These are phyloP conservation scores for Eristalinus sepulchralis DNA, from an alignment of 2,888 invertebrate genomes.

Conservation along the genomic window DNA sequence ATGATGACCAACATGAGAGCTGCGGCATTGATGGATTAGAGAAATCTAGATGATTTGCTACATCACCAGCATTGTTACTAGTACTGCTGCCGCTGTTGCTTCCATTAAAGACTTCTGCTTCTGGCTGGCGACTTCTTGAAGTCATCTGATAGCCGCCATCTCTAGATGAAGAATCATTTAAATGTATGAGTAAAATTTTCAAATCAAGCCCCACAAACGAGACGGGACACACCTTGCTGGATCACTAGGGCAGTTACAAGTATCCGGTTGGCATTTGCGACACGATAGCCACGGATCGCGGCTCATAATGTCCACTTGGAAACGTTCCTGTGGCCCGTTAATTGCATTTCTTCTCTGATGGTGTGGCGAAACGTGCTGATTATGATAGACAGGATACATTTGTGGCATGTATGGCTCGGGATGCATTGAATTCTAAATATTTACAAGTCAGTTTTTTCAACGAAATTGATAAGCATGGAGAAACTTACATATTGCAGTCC, in stretches of 20 bases:
- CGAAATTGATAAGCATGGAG: neutral
- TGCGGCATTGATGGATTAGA: conserved; percentile 47
- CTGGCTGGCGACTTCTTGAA: conserved; percentile 47
- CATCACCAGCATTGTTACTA: conserved; percentile 18
- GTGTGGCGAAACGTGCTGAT: conserved; percentile 54
- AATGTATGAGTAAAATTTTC: neutral
- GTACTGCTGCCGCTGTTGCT: conserved; percentile 21
- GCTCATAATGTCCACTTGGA: conserved; percentile 63
- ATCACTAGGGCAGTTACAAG: conserved; percentile 66
- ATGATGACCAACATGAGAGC: conserved; percentile 58
- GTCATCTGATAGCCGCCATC: conserved; percentile 52
- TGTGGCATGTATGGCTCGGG: conserved; percentile 51
- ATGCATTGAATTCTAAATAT: conserved; percentile 57
- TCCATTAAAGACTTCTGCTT: conserved; percentile 23
- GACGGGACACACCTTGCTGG: conserved; percentile 10
- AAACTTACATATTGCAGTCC: conserved; percentile 62
- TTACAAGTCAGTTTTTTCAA: conserved; percentile 2
- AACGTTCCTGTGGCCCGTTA: conserved; percentile 63
- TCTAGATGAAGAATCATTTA: conserved; percentile 4
- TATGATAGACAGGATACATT: conserved; percentile 56
- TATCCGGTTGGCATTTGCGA: conserved; percentile 69
- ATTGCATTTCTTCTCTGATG: conserved; percentile 34
- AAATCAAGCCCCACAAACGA: neutral
- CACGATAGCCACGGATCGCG: conserved; percentile 70
- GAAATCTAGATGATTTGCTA: conserved; percentile 44